Percentiles rank a stretch among this genome's conserved stretches.
Evolutionary conservation across 2,113 vertebrate species (phyloP).

Genomic region (Proterorhinus semilunaris): DNA sequence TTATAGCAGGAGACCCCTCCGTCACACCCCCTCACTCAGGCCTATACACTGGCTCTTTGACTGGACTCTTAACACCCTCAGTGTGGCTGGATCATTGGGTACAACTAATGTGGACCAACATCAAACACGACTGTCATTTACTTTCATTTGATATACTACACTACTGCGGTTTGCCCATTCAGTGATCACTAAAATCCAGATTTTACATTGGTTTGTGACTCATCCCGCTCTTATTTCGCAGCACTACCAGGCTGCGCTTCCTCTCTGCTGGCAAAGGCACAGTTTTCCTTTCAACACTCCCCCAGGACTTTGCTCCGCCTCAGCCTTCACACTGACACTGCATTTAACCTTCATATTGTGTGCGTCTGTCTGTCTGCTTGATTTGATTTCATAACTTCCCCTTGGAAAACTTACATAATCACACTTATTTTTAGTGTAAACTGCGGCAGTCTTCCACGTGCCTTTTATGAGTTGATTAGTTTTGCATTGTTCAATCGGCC

Average conservation of each 20-base stretch:
- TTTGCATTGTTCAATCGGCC: neutral
- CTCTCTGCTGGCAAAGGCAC: no score
- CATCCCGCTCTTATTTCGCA: no score
- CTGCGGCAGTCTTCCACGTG: neutral
- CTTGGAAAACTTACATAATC: neutral
- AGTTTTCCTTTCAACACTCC: neutral
- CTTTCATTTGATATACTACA: neutral
- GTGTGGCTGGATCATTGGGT: conserved; percentile 37
- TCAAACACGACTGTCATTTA: conserved; percentile 18
- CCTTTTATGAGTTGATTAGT: neutral
- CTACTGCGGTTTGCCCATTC: no score
- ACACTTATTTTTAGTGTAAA: neutral
- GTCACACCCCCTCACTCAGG: neutral
- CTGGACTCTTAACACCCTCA: conserved; percentile 36
- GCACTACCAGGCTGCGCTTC: no score
- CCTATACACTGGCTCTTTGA: conserved; percentile 57
- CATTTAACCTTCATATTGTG: neutral
- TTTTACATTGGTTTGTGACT: no score
- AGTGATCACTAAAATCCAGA: no score
- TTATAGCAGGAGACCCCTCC: conserved; percentile 17
- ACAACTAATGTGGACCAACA: conserved; percentile 27
- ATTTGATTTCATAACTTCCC: conserved; percentile 1
- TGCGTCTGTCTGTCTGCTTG: neutral
- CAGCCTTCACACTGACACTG: neutral
- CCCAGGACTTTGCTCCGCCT: neutral